phyloP scores from a whole-genome alignment of 2,888 invertebrate species.

The Penaeus monodon region DNA sequence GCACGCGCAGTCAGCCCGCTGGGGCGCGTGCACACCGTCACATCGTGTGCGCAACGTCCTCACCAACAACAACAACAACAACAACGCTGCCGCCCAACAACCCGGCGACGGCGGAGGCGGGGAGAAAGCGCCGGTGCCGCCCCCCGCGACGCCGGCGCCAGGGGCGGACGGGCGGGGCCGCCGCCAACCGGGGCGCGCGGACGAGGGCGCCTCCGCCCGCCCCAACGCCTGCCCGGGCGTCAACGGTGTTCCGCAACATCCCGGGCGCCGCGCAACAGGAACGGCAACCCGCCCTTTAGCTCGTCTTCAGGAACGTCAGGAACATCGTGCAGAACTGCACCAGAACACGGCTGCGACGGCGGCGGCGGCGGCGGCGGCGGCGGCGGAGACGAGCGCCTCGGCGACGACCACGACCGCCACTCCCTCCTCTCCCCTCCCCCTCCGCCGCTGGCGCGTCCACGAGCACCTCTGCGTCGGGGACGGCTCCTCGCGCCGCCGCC shows the following conservation, averaged over 20 bases:
- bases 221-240: conserved; percentile 35
- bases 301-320: conserved; percentile 64
- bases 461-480: not conserved
- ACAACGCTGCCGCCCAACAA: not conserved
- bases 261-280: conserved; percentile 25
- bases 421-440: not conserved
- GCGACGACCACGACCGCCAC: conserved; percentile 23
- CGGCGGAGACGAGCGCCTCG: conserved; percentile 12
- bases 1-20: conserved; percentile 86
- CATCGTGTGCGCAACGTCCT: conserved; percentile 57
- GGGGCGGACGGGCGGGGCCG: conserved; percentile 2
- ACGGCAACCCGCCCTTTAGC: conserved; percentile 32
- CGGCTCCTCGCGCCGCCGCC: not conserved
- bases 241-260: conserved; percentile 45
- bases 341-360: conserved; percentile 25
- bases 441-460: conserved; percentile 60
- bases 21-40: conserved; percentile 69
- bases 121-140: conserved; percentile 9
- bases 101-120: conserved; percentile 10
- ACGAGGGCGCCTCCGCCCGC: conserved; percentile 18
- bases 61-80: conserved; percentile 45
- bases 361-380: conserved; percentile 18
- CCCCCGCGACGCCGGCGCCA: not conserved
- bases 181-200: conserved; percentile 8
- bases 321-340: conserved; percentile 44